Base-by-base conservation (phyloP, 2,113 vertebrate genomes). In the Peromyscus leucopus region DNA sequence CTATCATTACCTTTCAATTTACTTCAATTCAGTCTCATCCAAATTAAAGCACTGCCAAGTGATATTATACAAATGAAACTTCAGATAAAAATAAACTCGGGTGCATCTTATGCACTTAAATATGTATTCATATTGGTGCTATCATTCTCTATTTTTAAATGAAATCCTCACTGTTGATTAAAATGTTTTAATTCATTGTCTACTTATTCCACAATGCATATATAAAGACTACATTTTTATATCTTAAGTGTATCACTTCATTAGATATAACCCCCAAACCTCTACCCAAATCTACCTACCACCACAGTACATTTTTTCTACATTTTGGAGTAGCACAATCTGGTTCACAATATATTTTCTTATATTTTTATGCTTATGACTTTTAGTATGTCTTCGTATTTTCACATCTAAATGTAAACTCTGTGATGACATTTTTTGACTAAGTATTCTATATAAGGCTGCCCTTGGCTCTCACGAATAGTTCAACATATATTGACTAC, bases 1-100 rank as follows among this genome's bases (percentile, higher is more conserved):
- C 75, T 96, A 72, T 82, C 69, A 96, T 97, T 97, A 90, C 72
- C 69, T 93, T 92, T 95, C 75, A 82, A 76, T 91, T 96, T 88
- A 97, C 24, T 92, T 48, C 61, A 95, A 90, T 93, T 94, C 55
- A 75, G 26, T 89, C 39, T 94, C 33, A 39, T 85, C 88, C 39
- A 95, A 96, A 55, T 24, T 48, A 96, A 95, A 95, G 46, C 2
- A 84, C 22, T 72, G 80, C 76, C 90, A 97, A 97, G 17, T 65
- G 92, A 94, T 72, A 94, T 33, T 80, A 84, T 15, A 82, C 24
- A 78, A 93, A 93, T 93, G 91, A 96, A 96, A 91, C 92, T 95
- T 95, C 51, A 78, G 51, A 71, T 72, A 88, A 80, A 95, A 97
- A 92, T 51, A 65, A 85, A 92, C 76, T 96, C 78, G 89, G n/a